These are phyloP conservation scores for Arenaria interpres DNA, from an alignment of 2,113 vertebrate species.

Conservation along the genomic window DNA sequence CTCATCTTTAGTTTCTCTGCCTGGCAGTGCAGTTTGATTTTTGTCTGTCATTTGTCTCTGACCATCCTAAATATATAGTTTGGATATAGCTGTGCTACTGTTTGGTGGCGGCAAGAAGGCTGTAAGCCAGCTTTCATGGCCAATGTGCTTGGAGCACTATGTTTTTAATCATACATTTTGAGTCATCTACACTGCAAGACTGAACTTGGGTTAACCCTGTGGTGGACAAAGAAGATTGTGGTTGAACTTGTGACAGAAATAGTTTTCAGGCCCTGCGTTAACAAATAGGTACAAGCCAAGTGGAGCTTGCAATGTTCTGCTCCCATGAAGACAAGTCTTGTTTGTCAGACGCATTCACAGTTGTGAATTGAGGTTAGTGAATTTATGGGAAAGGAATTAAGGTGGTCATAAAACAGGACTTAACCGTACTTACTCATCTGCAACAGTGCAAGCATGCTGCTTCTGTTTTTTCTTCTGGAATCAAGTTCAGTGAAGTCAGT, in stretches of 20 bases:
- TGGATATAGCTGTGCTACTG: background rate
- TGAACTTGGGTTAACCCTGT: background rate
- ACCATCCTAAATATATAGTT: background rate
- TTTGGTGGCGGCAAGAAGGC: background rate
- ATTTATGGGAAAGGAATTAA: conserved; percentile 55
- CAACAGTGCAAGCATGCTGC: background rate
- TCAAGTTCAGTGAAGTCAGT: background rate
- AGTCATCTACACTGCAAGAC: background rate
- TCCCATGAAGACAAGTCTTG: conserved; percentile 17
- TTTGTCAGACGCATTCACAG: conserved; percentile 23
- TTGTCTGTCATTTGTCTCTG: background rate
- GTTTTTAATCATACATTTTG: background rate
- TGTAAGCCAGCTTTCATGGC: background rate
- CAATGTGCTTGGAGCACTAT: background rate
- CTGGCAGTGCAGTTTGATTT: background rate
- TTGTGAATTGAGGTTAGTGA: conserved; percentile 28
- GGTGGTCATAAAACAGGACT: conserved; percentile 38
- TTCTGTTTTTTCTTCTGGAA: conserved; percentile 30
- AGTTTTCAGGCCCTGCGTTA: background rate
- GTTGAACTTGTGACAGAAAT: background rate
- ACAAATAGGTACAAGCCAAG: background rate
- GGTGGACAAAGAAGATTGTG: background rate
- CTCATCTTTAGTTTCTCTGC: background rate
- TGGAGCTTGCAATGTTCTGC: background rate
- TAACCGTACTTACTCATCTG: conserved; percentile 12